Conservation (phyloP, 2,113 vertebrate species). For the Catagonus wagneri region DNA sequence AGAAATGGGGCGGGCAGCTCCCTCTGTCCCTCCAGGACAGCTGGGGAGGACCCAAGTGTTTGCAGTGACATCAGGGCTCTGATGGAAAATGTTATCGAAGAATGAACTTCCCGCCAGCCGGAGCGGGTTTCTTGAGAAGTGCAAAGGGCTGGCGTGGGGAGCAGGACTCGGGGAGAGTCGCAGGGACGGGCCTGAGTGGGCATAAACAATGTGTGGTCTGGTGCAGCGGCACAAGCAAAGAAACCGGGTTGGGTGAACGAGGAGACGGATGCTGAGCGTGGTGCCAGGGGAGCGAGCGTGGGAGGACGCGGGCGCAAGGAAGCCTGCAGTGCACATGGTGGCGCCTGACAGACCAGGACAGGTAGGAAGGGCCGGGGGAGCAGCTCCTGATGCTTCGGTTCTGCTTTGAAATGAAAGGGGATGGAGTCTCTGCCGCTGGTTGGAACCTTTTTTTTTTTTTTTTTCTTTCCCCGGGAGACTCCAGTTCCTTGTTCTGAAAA, state of each 20-base stretch:
- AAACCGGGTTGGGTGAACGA: neutral
- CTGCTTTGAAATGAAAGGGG: neutral
- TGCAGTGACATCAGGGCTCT: neutral
- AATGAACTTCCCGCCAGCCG: neutral
- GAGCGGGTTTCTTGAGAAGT: neutral
- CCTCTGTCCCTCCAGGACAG: neutral
- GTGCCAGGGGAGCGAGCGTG: neutral
- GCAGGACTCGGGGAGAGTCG: neutral
- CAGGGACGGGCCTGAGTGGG: neutral
- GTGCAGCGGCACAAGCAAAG: neutral
- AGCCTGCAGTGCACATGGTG: neutral
- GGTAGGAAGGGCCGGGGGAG: neutral
- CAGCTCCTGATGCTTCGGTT: neutral
- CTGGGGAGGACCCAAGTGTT: neutral
- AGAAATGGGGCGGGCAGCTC: neutral
- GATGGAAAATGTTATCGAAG: slow-evolving; percentile 30
- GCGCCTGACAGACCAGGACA: neutral
- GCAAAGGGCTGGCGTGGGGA: neutral
- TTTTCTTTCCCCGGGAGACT: neutral
- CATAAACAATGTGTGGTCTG: neutral
- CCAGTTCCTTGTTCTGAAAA: neutral
- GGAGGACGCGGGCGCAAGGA: neutral
- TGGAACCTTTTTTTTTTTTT: neutral
- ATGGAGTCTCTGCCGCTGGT: neutral
- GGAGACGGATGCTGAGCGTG: neutral